Base-by-base conservation (phyloP, 2,888 invertebrate species). In the Papilio protenor region DNA sequence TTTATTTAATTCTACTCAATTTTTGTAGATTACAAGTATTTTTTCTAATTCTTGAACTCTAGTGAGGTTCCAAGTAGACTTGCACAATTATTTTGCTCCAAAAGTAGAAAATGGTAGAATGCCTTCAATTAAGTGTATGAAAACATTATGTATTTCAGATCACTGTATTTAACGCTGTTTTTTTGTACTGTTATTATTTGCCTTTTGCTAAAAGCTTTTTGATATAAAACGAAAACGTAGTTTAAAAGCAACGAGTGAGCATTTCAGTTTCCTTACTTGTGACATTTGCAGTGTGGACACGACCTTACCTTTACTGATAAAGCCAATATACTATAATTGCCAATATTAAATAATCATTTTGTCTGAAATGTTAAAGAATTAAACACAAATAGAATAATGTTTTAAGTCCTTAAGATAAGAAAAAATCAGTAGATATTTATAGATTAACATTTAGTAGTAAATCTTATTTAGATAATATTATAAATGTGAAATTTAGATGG, bases 271-370 rank as follows among this genome's bases (percentile, higher is more conserved):
- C 33, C 66, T 69, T 61, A 45, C 40, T 45, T 18, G 74, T 64
- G 74, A 64, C 74, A 64, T 74, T 74, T 23, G 16, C 61, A 10
- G 47, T 47, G n/a, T 18, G 64, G 12, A 69, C 40, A 12, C 64
- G 74, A 52, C 64, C 49, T 74, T 45, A 61, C 27, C 49, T 61
- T 61, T 61, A 61, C 27, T 27, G 49, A 52, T 47, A 33, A 45
- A 64, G n/a, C 14, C 33, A 40, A 64, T 33, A 11, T 27, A 21
- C 3, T n/a, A 18, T 21, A 12, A 66, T 40, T 18, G 40, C 14
- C 27, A 21, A 0, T 11, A 27, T 16, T 49, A 64, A 49, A 64
- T 23, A 47, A 16, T 49, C 11, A 49, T 23, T 64, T 49, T 18
- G 64, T 47, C n/a, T 11, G 18, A 74, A 64, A 74, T 16, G n/a